Conservation (phyloP, 2,797 vertebrate genomes). For the Coilia nasus region DNA sequence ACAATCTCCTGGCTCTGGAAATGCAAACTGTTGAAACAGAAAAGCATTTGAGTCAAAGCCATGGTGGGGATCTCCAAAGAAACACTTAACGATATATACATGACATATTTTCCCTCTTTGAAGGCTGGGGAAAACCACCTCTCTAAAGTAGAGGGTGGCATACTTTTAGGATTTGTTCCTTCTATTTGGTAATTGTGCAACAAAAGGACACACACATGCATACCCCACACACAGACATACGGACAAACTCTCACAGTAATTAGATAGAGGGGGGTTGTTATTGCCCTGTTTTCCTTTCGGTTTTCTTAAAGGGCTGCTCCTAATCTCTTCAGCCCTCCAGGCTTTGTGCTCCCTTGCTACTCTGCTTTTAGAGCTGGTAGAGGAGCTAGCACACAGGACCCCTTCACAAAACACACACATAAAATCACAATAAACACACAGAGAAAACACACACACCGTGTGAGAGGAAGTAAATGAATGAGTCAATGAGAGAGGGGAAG, state of each 20-base stretch:
- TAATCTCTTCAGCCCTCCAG: constrained; percentile 55
- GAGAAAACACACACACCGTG: background rate
- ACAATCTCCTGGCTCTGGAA: constrained; percentile 58
- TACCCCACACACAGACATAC: constrained; percentile 28
- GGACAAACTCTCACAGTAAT: constrained; percentile 56
- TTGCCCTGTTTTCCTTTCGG: constrained; percentile 47
- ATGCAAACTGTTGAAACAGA: constrained; percentile 68
- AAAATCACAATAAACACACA: background rate
- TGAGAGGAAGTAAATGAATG: constrained; percentile 12
- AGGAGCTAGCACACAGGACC: constrained; percentile 54
- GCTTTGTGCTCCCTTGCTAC: constrained; percentile 53
- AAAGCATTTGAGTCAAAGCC: constrained; percentile 73
- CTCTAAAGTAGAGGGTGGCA: constrained; percentile 66
- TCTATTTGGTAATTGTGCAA: constrained; percentile 71
- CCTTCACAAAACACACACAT: constrained; percentile 23
- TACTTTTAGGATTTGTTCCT: constrained; percentile 68
- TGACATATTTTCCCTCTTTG: constrained; percentile 69
- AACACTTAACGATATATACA: constrained; percentile 62
- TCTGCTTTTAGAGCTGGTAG: constrained; percentile 60
- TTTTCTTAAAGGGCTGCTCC: constrained; percentile 48
- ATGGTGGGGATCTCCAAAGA: constrained; percentile 72
- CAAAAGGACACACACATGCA: constrained; percentile 49
- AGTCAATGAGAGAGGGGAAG: background rate
- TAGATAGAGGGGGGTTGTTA: constrained; percentile 65
- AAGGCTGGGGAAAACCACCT: constrained; percentile 74